Percentiles rank a stretch among this genome's conserved stretches.
Evolutionary conservation across 1,140 invertebrate genomes (phyloP).

Genomic region (Nasonia longicornis): DNA sequence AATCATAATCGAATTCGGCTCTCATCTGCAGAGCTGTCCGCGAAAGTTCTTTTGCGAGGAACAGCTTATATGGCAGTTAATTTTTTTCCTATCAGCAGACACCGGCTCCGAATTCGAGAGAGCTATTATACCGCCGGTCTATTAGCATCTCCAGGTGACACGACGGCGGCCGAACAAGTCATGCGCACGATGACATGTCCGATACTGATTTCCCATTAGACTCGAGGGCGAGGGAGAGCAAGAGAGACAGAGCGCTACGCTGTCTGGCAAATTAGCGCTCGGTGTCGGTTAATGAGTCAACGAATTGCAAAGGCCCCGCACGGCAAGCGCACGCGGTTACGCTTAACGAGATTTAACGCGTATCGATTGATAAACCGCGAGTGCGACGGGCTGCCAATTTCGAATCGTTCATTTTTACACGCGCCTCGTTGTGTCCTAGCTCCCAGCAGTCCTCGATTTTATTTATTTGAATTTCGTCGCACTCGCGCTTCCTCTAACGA

Average conservation of each 20-base stretch:
- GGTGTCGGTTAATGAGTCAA: slow-evolving; percentile 45
- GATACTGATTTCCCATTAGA: slow-evolving; percentile 47
- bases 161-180: not conserved
- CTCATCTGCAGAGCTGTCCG: not conserved
- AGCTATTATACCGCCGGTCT: not conserved
- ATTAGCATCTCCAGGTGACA: slow-evolving; percentile 29
- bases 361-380: slow-evolving; percentile 40
- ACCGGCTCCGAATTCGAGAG: not conserved
- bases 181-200: slow-evolving; percentile 43
- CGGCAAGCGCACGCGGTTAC: slow-evolving; percentile 9
- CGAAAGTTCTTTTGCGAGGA: not conserved
- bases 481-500: not conserved
- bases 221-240: not conserved
- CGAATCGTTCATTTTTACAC: not conserved
- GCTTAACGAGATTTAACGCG: slow-evolving; percentile 44
- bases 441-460: not conserved
- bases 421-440: not conserved
- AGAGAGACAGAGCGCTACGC: slow-evolving; percentile 12
- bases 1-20: not conserved
- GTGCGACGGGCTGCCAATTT: not conserved
- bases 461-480: slow-evolving; percentile 39
- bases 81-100: too few species aligned
- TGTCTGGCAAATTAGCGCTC: slow-evolving; percentile 41
- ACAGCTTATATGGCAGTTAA: not conserved
- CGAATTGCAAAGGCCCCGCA: slow-evolving; percentile 25